These are phyloP conservation scores for Ageneiosus marmoratus DNA, from an alignment of 2,113 vertebrate genomes.

Conservation along the genomic window DNA sequence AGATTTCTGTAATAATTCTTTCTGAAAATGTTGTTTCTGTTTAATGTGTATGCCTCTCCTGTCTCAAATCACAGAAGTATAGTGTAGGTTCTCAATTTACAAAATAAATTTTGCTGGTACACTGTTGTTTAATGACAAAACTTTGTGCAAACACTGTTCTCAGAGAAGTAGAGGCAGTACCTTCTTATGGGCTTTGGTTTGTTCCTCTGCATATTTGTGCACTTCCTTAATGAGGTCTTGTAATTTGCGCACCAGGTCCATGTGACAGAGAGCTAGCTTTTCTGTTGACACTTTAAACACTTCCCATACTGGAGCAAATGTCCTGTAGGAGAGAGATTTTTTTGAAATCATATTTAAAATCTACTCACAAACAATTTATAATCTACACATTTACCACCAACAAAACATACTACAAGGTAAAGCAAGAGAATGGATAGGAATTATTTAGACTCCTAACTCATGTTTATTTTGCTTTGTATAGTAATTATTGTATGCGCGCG, in stretches of 20 bases:
- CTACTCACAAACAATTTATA: neutral
- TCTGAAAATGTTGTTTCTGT: too few relatives aligned
- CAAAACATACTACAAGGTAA: neutral
- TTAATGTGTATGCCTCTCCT: too few relatives aligned
- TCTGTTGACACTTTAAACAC: constrained; percentile 94
- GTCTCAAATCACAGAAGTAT: too few relatives aligned
- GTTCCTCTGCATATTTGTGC: constrained; percentile 95
- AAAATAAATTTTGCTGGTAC: too few relatives aligned
- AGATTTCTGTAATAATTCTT: too few relatives aligned
- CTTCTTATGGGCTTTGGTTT: constrained; percentile 97
- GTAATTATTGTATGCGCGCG: too few relatives aligned
- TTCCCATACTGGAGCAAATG: constrained; percentile 95
- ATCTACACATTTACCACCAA: neutral
- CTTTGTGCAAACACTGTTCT: too few relatives aligned
- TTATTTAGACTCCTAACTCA: neutral
- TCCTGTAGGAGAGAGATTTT: constrained; percentile 71
- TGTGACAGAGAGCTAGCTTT: constrained; percentile 90
- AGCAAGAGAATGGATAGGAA: neutral
- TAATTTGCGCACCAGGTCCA: constrained; percentile 92
- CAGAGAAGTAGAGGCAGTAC: constrained; percentile 25
- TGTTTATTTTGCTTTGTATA: neutral
- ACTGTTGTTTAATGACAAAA: too few relatives aligned
- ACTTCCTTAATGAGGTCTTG: constrained; percentile 97
- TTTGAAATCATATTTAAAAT: neutral
- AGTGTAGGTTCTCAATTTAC: too few relatives aligned